phyloP scores from a whole-genome alignment of 2,888 invertebrate genomes.

The Drosophila tripunctata region DNA sequence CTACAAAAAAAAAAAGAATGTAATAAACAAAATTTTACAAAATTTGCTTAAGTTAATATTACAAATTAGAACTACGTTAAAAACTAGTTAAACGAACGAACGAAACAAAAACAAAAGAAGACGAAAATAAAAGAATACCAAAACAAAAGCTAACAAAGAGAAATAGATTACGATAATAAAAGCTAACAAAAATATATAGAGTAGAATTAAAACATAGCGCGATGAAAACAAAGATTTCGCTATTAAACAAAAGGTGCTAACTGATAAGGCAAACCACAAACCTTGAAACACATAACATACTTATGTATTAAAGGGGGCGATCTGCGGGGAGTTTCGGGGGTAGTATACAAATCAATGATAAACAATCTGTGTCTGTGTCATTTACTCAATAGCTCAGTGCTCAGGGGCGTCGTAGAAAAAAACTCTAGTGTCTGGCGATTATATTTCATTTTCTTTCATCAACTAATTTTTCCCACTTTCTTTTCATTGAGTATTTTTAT shows the following conservation, averaged over 20 bases:
- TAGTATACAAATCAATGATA: background rate
- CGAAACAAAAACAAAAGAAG: conserved; percentile 13
- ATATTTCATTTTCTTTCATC: background rate
- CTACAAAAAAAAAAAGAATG: conserved; percentile 1
- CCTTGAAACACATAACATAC: conserved; percentile 29
- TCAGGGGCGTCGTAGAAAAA: conserved; percentile 19
- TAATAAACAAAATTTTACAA: conserved; percentile 42
- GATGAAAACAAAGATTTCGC: conserved; percentile 31
- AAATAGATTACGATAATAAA: conserved; percentile 12
- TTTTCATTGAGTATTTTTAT: conserved; percentile 25
- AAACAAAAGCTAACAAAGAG: conserved; percentile 29
- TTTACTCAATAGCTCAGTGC: conserved; percentile 41
- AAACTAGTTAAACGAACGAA: conserved; percentile 54
- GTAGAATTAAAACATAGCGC: conserved; percentile 37
- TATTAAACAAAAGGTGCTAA: conserved; percentile 50
- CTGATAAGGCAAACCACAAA: conserved; percentile 36
- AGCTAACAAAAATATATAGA: conserved; percentile 4
- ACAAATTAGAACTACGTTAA: conserved; percentile 39
- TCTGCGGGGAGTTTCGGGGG: background rate
- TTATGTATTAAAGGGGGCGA: too few species aligned
- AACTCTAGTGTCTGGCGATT: background rate
- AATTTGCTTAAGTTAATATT: conserved; percentile 37
- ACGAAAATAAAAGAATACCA: conserved; percentile 11
- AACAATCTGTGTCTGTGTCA: conserved; percentile 8
- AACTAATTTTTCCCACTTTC: too few species aligned